Evolutionary conservation across 35 echinoderm and acorn worm genomes (phyloP).

Genomic region (Apostichopus californicus): DNA sequence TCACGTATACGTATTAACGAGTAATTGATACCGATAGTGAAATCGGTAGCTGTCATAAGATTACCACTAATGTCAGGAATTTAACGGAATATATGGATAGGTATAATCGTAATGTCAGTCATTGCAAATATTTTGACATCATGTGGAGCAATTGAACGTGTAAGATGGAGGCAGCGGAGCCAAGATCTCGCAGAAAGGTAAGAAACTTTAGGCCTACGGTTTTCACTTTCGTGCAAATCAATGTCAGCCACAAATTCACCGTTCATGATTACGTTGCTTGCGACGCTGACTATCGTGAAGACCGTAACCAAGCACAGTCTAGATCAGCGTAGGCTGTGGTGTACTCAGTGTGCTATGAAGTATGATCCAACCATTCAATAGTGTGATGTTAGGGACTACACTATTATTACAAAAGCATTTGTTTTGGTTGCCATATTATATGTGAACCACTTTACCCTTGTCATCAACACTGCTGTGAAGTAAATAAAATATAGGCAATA

Average conservation of each 20-base stretch:
- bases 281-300: background rate
- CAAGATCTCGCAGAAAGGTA: conserved; percentile 44
- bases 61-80: background rate
- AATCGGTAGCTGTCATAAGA: no score
- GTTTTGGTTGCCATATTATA: no score
- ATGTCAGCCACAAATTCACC: background rate
- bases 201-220: background rate
- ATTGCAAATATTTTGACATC: background rate
- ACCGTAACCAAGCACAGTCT: background rate
- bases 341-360: no score
- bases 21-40: no score
- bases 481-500: no score
- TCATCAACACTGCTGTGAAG: no score
- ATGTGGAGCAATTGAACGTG: background rate
- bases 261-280: conserved; percentile 17
- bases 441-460: no score
- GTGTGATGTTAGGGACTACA: no score
- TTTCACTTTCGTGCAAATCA: conserved; percentile 5
- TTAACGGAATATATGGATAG: conserved; percentile 11
- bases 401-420: no score
- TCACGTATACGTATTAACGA: no score
- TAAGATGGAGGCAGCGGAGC: conserved; percentile 19
- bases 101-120: background rate
- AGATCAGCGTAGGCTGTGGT: no score
- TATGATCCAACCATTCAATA: no score